Evolutionary conservation across 2,888 invertebrate genomes (phyloP).

Genomic region (Amphipyra berbera): DNA sequence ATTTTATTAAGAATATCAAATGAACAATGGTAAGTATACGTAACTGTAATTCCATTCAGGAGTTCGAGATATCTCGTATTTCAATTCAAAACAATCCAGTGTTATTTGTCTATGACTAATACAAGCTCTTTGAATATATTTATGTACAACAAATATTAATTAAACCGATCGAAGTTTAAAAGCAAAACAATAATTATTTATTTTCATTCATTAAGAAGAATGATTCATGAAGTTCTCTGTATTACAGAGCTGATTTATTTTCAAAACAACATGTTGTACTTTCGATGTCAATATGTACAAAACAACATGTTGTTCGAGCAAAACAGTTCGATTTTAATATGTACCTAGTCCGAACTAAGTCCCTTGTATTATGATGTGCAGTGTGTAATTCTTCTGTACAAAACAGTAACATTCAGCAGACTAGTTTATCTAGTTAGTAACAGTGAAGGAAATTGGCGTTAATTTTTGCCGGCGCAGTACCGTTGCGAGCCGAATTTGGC

Average conservation of each 20-base stretch:
- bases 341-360: background rate
- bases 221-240: conserved; percentile 20
- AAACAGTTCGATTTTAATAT: conserved; percentile 9
- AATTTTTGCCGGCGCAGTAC: conserved; percentile 79
- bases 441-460: conserved; percentile 68
- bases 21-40: conserved; percentile 10
- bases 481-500: conserved; percentile 85
- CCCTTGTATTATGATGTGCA: conserved; percentile 12
- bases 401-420: conserved; percentile 29
- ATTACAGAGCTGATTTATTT: conserved; percentile 8
- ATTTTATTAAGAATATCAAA: conserved; percentile 23
- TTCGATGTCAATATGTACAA: no score
- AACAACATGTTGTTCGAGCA: conserved; percentile 1
- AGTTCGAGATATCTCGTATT: conserved; percentile 3
- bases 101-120: conserved; percentile 34
- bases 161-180: conserved; percentile 15
- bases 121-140: background rate
- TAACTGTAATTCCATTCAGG: conserved; percentile 40
- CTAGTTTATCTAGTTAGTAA: conserved; percentile 49
- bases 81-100: conserved; percentile 19
- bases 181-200: conserved; percentile 6
- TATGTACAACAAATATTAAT: conserved; percentile 5
- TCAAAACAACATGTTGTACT: conserved; percentile 5
- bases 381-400: conserved; percentile 10
- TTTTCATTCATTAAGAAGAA: conserved; percentile 20